Evolutionary conservation across 2,113 vertebrate species (phyloP), one percentile per base, ranked within the genome.

Genomic region (Menura novaehollandiae): DNA sequence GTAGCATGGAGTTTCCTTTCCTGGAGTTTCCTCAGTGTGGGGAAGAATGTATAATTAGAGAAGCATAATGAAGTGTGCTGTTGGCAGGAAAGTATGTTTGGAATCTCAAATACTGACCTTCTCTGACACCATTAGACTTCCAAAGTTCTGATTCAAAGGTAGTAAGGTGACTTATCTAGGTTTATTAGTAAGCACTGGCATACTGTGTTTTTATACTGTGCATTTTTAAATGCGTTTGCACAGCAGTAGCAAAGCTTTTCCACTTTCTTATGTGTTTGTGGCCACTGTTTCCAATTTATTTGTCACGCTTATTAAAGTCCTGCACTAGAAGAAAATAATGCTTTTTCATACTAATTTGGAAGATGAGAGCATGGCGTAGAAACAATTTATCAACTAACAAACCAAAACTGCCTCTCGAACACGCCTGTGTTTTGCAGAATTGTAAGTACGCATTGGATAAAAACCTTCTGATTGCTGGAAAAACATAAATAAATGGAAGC

Each of bases 51-150:
- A 30, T 91, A 90, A 89, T 95, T 93, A 91, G 62, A 66, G 74
- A 85, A 87, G 55, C 46, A 51, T 93, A 89, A 90, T 85, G 81
- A 85, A 89, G 64, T 79, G 49, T 64, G 67, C 62, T 94, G 88
- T 78, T 93, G 93, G 91, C 88, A 91, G 81, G 60, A 27, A 91
- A 93, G 62, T 91, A 89, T 94, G 90, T 81, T 55, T 93, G 88
- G 88, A 84, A 95, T 97, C 88, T 89, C 66, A 67, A 64, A 68
- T 68, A 33, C 56, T 93, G 85, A 60, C 74, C 81, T 86, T 9
- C 62, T 46, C 2, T 64, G 92, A 56, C 85, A 91, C 78, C 9
- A 7, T 41, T 32, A 35, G 56, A 33, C 69, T 63, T 93, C 32
- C 20, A 44, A n/a, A 85, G 33, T 78, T 93, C 43, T 51, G 32